phyloP scores from a whole-genome alignment of 2,113 vertebrate species.

The human (Homo sapiens) region GRCh38 chr22:22341001-22341500 shows the following conservation, averaged over 20 bases:
- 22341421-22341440: background rate
- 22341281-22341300: too few species aligned
- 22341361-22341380: too few species aligned
- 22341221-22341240: too few species aligned
- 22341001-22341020: slow-evolving; percentile 97
- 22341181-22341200: too few species aligned
- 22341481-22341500: background rate
- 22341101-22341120: slow-evolving; percentile 94
- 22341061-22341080: slow-evolving; percentile 97
- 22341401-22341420: background rate
- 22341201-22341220: too few species aligned
- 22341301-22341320: too few species aligned
- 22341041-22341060: slow-evolving; percentile 85
- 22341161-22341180: slow-evolving; percentile 78
- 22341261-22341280: too few species aligned
- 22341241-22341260: too few species aligned
- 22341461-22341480: background rate
- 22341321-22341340: too few species aligned
- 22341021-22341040: too few species aligned
- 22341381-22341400: background rate
- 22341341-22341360: too few species aligned
- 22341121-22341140: slow-evolving; percentile 97
- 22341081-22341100: slow-evolving; percentile 94
- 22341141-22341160: slow-evolving; percentile 95
- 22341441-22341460: background rate